Conservation (phyloP, 2,888 invertebrate genomes). For the Vandiemenella viatica region DNA sequence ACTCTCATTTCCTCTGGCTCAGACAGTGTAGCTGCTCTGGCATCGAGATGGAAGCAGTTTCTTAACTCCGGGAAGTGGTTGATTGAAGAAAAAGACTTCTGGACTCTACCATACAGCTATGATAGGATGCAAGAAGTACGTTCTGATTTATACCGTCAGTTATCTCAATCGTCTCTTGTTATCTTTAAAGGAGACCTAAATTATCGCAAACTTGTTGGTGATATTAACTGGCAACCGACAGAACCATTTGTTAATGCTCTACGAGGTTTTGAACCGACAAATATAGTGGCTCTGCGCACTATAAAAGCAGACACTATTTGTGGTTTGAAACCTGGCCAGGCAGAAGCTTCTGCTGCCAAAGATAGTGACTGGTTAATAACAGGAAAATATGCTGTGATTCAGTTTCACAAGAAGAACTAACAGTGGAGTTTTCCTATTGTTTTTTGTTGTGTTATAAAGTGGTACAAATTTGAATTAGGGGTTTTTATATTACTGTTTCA, state of each 20-base stretch:
- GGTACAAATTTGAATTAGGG: no score
- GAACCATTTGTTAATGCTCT: conserved; percentile 49
- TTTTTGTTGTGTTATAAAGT: no score
- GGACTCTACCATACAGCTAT: conserved; percentile 74
- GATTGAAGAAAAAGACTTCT: conserved; percentile 51
- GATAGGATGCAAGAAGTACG: conserved; percentile 57
- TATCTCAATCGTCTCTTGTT: conserved; percentile 50
- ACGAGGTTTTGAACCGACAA: conserved; percentile 67
- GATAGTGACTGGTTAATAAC: conserved; percentile 65
- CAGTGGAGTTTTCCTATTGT: no score
- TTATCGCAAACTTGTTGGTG: conserved; percentile 83
- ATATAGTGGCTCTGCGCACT: conserved; percentile 67
- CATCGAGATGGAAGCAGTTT: conserved; percentile 41
- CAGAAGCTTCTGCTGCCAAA: conserved; percentile 36
- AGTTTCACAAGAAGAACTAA: conserved; percentile 3
- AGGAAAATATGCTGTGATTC: conserved; percentile 56
- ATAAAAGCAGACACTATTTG: conserved; percentile 80
- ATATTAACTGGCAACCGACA: conserved; percentile 62
- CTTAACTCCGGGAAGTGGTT: conserved; percentile 28
- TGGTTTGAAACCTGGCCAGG: conserved; percentile 50
- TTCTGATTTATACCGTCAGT: conserved; percentile 49
- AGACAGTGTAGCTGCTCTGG: conserved; percentile 27
- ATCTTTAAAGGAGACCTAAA: conserved; percentile 86
- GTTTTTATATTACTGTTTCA: no score
- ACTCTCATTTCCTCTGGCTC: conserved; percentile 23